Percentiles rank a stretch among this genome's conserved stretches.
phyloP scores from a whole-genome alignment of 2,113 vertebrate species.

The Tachuris rubrigastra region DNA sequence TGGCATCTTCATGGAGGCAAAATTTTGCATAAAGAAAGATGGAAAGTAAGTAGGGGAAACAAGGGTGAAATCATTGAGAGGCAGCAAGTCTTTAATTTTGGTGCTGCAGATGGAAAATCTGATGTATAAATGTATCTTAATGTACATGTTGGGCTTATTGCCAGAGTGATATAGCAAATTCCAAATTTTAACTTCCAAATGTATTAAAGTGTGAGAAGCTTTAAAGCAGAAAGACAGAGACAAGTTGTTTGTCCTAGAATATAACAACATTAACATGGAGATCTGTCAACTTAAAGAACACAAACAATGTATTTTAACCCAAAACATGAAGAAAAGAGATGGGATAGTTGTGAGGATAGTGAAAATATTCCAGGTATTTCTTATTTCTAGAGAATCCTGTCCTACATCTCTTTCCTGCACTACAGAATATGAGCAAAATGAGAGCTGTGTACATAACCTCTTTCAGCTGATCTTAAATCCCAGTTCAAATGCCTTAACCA shows the following conservation, averaged over 20 bases:
- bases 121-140: not conserved
- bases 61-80: not conserved
- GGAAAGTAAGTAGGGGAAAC: not conserved
- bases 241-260: not conserved
- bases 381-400: not conserved
- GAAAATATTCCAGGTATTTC: not conserved
- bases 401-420: not conserved
- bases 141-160: not conserved
- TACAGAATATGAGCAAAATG: not conserved
- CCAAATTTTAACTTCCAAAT: not conserved
- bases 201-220: not conserved
- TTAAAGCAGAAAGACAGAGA: not conserved
- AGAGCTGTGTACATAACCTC: not conserved
- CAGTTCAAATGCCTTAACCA: not conserved
- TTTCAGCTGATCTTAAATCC: not conserved
- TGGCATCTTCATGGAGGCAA: not conserved
- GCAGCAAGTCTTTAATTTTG: not conserved
- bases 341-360: not conserved
- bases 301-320: not conserved
- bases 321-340: not conserved
- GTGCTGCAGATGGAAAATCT: not conserved
- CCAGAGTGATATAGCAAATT: not conserved
- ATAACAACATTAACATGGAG: not conserved
- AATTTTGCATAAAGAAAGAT: not conserved
- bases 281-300: not conserved